A percentile compares a stretch with the other conserved stretches of the same genome.
Conservation (phyloP, 2,888 invertebrate genomes). For the Harpalus rubripes region DNA sequence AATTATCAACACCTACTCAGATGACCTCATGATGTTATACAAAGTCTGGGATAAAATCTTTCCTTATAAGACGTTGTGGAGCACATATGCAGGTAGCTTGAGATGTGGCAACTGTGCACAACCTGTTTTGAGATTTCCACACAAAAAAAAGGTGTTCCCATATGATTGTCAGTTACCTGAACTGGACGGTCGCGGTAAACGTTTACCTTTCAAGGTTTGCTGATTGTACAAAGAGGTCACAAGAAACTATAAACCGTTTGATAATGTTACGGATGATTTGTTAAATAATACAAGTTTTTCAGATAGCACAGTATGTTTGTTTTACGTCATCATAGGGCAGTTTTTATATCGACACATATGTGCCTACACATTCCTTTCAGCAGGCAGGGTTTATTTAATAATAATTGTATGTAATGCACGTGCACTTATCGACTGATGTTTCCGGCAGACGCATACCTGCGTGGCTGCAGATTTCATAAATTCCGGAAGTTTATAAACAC, state of each 20-base stretch:
- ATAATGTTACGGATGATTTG: neutral
- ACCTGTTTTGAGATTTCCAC: slow-evolving; percentile 36
- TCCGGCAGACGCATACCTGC: slow-evolving; percentile 48
- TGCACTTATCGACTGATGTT: neutral
- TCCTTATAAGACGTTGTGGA: neutral
- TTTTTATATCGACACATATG: slow-evolving; percentile 36
- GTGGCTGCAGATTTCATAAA: slow-evolving; percentile 50
- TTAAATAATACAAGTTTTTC: neutral
- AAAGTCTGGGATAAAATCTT: neutral
- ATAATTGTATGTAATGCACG: slow-evolving; percentile 28
- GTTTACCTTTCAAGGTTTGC: slow-evolving; percentile 38
- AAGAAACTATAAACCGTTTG: slow-evolving; percentile 7
- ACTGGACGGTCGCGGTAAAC: neutral
- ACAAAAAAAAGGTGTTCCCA: slow-evolving; percentile 32
- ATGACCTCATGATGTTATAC: slow-evolving; percentile 20
- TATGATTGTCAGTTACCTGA: slow-evolving; percentile 38
- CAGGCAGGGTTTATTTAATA: slow-evolving; percentile 14
- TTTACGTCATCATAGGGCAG: slow-evolving; percentile 38
- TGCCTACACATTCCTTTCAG: neutral
- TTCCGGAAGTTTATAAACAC: slow-evolving; percentile 63
- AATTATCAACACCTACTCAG: slow-evolving; percentile 25
- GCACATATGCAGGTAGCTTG: slow-evolving; percentile 20
- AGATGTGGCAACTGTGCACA: slow-evolving; percentile 43
- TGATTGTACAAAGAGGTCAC: slow-evolving; percentile 23
- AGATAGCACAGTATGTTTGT: slow-evolving; percentile 13